Percentiles rank a stretch among this genome's conserved stretches.
These are phyloP conservation scores for Sarotherodon lohbergeri DNA, from an alignment of 2,113 vertebrate species.

Conservation along the genomic window DNA sequence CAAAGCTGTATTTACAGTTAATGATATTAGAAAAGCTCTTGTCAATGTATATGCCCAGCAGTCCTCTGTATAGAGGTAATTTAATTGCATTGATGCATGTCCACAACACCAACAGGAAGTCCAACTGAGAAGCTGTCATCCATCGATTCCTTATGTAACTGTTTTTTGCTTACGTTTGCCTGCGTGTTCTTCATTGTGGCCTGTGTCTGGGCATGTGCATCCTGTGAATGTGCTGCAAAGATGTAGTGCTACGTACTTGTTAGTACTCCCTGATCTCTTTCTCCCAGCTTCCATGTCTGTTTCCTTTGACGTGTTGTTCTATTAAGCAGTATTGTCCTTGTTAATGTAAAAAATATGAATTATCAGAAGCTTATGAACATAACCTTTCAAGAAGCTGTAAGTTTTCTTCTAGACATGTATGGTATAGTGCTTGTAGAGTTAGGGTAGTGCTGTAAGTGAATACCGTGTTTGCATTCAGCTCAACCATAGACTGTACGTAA, in stretches of 20 bases:
- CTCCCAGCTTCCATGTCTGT: background rate
- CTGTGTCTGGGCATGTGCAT: slow-evolving; percentile 5
- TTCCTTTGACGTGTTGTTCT: background rate
- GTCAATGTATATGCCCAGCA: background rate
- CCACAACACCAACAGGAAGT: slow-evolving; percentile 23
- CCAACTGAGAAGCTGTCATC: slow-evolving; percentile 6
- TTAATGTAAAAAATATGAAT: background rate
- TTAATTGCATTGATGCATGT: slow-evolving; percentile 41
- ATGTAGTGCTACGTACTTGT: background rate
- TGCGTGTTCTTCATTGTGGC: background rate
- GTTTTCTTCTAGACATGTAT: background rate
- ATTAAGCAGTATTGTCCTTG: background rate
- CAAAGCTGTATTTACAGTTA: background rate
- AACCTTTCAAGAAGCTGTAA: background rate
- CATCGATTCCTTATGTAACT: slow-evolving; percentile 55
- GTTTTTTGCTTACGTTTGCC: background rate
- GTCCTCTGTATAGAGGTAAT: slow-evolving; percentile 1
- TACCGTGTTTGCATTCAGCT: background rate
- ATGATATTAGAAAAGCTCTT: background rate
- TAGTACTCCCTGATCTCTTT: background rate
- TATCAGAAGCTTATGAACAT: background rate
- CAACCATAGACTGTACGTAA: background rate
- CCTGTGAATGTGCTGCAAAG: background rate
- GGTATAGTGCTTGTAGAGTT: background rate
- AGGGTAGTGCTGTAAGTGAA: background rate